Percentiles rank a stretch among this genome's conserved stretches.
Evolutionary conservation across 2,888 invertebrate species (phyloP).

Genomic region (Eumacrocentrus americanus): DNA sequence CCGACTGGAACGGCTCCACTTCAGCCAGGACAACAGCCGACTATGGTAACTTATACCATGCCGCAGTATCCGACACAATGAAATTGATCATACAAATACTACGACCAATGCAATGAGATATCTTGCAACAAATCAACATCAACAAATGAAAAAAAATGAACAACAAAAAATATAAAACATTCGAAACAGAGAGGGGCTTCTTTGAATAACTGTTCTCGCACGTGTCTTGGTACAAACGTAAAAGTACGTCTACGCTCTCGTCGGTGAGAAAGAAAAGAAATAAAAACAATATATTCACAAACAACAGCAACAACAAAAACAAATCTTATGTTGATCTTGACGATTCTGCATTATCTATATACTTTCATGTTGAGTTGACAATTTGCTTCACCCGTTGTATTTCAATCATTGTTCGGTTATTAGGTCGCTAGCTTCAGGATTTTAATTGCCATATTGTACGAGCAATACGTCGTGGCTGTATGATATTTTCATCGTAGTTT

Average conservation of each 20-base stretch:
- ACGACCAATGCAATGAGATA: constrained; percentile 40
- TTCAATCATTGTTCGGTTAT: constrained; percentile 5
- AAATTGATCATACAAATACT: constrained; percentile 54
- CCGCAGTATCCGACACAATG: constrained; percentile 89
- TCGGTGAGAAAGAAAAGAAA: too few species aligned
- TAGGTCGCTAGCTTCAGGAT: too few species aligned
- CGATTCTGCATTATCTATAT: constrained; percentile 14
- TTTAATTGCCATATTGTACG: neutral
- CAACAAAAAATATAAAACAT: constrained; percentile 26
- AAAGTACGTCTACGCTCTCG: too few species aligned
- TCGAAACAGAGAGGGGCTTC: constrained; percentile 34
- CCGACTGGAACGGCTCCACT: constrained; percentile 56
- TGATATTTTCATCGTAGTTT: constrained; percentile 12
- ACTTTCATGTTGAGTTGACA: neutral
- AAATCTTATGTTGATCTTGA: too few species aligned
- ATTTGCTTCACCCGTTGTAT: constrained; percentile 1
- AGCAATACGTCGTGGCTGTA: constrained; percentile 5
- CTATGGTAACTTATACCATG: constrained; percentile 68
- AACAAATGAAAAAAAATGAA: too few species aligned
- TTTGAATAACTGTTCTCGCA: constrained; percentile 33
- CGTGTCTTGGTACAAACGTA: too few species aligned
- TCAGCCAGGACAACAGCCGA: constrained; percentile 58
- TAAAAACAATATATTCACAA: too few species aligned
- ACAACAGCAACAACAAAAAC: too few species aligned
- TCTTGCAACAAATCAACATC: constrained; percentile 16